Conservation (phyloP, 2,888 invertebrate genomes). For the Drosophila merina region DNA sequence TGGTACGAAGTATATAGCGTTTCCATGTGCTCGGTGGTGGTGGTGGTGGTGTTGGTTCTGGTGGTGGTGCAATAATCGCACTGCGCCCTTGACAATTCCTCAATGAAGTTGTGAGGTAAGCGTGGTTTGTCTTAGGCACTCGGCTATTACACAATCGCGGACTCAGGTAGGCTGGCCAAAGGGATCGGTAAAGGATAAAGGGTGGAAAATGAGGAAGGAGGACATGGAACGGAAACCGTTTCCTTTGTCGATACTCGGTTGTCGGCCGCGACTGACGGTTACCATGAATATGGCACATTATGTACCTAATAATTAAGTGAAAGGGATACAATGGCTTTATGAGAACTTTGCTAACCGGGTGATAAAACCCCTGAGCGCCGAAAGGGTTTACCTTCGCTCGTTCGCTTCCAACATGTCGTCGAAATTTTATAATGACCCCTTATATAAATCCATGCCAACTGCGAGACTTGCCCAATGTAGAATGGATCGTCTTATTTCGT, state of each 20-base stretch:
- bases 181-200: conserved; percentile 10
- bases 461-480: not conserved
- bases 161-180: conserved; percentile 7
- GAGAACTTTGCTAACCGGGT: conserved; percentile 76
- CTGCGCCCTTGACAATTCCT: conserved; percentile 65
- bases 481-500: not conserved
- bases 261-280: conserved; percentile 43
- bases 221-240: not conserved
- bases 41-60: conserved; percentile 10
- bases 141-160: conserved; percentile 62
- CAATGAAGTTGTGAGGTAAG: conserved; percentile 73
- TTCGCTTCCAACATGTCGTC: conserved; percentile 46
- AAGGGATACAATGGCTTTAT: conserved; percentile 78
- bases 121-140: conserved; percentile 21
- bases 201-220: conserved; percentile 13
- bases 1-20: not conserved
- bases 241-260: conserved; percentile 14
- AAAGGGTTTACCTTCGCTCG: conserved; percentile 32
- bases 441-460: conserved; percentile 57
- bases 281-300: conserved; percentile 77
- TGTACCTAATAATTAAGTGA: conserved; percentile 78
- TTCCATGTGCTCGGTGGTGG: not conserved
- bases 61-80: conserved; percentile 71
- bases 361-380: conserved; percentile 35
- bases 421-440: conserved; percentile 66